Percentiles rank a stretch among this genome's conserved stretches.
phyloP scores from a whole-genome alignment of 1,140 invertebrate species.

The Nylanderia fulva region DNA sequence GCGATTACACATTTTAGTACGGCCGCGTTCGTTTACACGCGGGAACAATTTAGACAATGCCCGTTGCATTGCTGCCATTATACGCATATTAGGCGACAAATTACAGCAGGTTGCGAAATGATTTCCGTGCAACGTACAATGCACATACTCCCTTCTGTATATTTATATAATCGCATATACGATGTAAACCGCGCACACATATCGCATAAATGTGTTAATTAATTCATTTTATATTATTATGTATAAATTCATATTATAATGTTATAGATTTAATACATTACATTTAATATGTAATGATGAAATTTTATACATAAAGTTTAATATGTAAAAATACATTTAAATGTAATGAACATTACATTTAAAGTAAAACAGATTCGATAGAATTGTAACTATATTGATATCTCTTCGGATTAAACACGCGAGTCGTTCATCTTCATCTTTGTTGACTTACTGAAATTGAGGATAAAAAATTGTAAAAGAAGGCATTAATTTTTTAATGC shows the following conservation, averaged over 20 bases:
- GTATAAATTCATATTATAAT: slow-evolving; percentile 21
- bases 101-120: slow-evolving; percentile 36
- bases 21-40: slow-evolving; percentile 41
- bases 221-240: slow-evolving; percentile 6
- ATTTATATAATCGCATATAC: slow-evolving; percentile 5
- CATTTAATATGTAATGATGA: background rate
- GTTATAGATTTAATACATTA: slow-evolving; percentile 8
- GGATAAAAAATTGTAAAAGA: background rate
- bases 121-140: slow-evolving; percentile 44
- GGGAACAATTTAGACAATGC: slow-evolving; percentile 59
- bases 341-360: slow-evolving; percentile 1
- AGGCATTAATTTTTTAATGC: background rate
- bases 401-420: background rate
- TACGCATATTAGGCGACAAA: slow-evolving; percentile 50
- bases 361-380: background rate
- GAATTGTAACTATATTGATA: background rate
- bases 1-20: slow-evolving; percentile 39
- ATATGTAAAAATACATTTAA: too few relatives aligned
- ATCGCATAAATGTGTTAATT: slow-evolving; percentile 20
- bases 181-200: background rate
- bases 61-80: slow-evolving; percentile 37
- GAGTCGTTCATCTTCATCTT: background rate
- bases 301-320: too few relatives aligned
- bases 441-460: background rate
- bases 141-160: background rate